A percentile compares a stretch with the other conserved stretches of the same genome.
Conservation (phyloP, 2,797 vertebrate genomes). For the Neomorphus geoffroyi region DNA sequence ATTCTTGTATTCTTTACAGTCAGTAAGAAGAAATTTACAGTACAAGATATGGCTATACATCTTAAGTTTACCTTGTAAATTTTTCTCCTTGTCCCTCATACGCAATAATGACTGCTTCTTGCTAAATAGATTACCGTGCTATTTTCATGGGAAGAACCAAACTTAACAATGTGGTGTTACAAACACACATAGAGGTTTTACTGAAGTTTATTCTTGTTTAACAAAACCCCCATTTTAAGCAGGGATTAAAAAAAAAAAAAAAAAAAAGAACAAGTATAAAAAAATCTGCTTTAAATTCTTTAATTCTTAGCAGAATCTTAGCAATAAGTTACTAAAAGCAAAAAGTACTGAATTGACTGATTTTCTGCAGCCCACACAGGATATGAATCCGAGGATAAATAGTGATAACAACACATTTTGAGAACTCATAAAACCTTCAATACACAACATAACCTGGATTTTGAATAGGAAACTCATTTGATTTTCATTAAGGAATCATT, state of each 20-base stretch:
- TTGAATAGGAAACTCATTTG: background rate
- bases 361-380: constrained; percentile 5
- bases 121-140: background rate
- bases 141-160: background rate
- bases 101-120: background rate
- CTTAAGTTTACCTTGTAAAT: background rate
- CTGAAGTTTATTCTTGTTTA: background rate
- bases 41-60: background rate
- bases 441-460: background rate
- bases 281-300: background rate
- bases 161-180: background rate
- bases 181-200: background rate
- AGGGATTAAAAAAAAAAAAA: background rate
- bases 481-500: background rate
- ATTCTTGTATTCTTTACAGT: background rate
- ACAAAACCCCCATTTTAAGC: background rate
- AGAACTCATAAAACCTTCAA: background rate
- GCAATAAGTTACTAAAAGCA: too few relatives aligned
- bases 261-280: background rate
- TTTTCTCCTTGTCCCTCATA: background rate
- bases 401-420: background rate
- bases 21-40: background rate
- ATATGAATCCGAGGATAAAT: background rate
- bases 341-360: background rate
- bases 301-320: too few relatives aligned